Conservation (phyloP, 2,797 vertebrate genomes). For the Manis pentadactyla region DNA sequence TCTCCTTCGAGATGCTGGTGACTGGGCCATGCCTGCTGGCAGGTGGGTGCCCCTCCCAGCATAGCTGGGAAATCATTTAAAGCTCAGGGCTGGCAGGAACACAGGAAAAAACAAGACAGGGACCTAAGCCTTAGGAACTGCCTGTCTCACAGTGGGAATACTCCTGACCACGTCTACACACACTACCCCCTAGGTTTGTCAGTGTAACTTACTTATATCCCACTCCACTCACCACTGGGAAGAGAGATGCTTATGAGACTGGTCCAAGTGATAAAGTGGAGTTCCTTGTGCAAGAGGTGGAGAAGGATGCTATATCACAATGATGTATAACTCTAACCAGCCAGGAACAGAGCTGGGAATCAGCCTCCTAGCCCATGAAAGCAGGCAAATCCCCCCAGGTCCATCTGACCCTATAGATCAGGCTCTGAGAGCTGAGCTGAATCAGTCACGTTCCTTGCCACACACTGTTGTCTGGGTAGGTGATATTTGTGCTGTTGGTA, state of each 20-base stretch:
- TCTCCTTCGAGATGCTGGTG: constrained; percentile 96
- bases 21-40: constrained; percentile 96
- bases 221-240: background rate
- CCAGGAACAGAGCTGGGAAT: background rate
- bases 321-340: background rate
- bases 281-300: background rate
- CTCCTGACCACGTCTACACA: background rate
- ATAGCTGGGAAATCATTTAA: background rate
- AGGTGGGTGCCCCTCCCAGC: constrained; percentile 86
- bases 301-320: background rate
- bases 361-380: background rate
- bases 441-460: background rate
- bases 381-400: background rate
- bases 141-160: background rate
- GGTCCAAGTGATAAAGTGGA: background rate
- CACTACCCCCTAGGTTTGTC: background rate
- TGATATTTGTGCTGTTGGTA: background rate
- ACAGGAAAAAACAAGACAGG: background rate
- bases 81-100: background rate
- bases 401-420: background rate
- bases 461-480: background rate
- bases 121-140: background rate
- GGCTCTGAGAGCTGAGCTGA: background rate
- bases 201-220: background rate
- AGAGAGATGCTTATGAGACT: background rate